Evolutionary conservation across 2,113 vertebrate species (phyloP).

Genomic region (Rhea pennata): DNA sequence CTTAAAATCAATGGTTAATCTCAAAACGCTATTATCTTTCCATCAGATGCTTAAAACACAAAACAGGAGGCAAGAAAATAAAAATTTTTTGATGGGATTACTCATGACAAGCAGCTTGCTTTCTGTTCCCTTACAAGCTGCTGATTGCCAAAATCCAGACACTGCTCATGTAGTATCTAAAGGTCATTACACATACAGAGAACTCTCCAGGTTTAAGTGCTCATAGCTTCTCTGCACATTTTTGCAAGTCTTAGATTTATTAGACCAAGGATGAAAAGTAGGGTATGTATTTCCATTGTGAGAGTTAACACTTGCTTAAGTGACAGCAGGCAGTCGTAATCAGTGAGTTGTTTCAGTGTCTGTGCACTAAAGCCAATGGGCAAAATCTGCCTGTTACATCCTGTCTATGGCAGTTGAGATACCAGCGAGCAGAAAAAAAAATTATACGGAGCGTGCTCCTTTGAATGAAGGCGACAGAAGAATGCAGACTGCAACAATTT

Average conservation of each 20-base stretch:
- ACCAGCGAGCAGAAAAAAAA: neutral
- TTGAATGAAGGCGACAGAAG: neutral
- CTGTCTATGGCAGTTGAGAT: neutral
- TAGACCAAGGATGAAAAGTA: neutral
- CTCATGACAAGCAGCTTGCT: constrained; percentile 3
- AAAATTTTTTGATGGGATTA: neutral
- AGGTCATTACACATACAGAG: neutral
- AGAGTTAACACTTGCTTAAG: neutral
- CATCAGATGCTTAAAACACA: neutral
- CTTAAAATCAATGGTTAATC: neutral
- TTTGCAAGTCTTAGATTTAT: neutral
- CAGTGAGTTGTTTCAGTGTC: neutral
- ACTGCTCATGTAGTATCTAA: neutral
- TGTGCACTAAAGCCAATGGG: neutral
- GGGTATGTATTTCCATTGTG: neutral
- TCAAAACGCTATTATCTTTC: neutral
- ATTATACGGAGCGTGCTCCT: neutral
- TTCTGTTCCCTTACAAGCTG: neutral
- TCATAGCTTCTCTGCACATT: neutral
- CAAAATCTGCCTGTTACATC: neutral
- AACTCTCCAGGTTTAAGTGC: neutral
- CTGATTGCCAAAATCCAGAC: neutral
- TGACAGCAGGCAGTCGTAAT: neutral
- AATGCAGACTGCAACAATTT: neutral
- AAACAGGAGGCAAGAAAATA: neutral